Base-by-base conservation (phyloP, 92 coral and sea anemone species). In the Heteractis magnifica region DNA sequence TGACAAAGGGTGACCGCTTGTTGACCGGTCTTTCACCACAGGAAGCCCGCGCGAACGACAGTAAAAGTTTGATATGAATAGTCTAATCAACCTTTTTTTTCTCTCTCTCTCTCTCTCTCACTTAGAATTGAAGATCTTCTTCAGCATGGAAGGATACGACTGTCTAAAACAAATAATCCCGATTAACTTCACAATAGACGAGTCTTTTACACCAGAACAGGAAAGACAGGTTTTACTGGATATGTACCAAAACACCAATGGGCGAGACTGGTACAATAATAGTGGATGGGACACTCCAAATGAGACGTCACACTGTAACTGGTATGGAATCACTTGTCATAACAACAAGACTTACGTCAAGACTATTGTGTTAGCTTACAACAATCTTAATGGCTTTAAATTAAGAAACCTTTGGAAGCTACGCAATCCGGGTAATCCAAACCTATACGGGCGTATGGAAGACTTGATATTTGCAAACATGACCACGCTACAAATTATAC, bases 151-250 rank as follows among this genome's bases (percentile, higher is more conserved):
- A 8, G 65, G 65, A 15, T 58, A 58, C 15, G 65, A 58, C 15
- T 58, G 65, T 11, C 15, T 58, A 4, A 58, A 58, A 58, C 13
- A 58, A 14, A 58, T 58, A 10, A 8, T 4, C 13, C 15, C 65
- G 18, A 58, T 4, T n/a, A 58, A 58, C 65, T 72, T 86, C 34
- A 64, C 74, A 13, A 41, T 82, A 6, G 92, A 89, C 72, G 82
- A 65, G n/a, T 55, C 92, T 0, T 89, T 77, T 75, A 82, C 87
- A 34, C 87, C 90, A 48, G 77, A 49, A 41, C 73, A 82, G 48
- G 92, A 89, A 83, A 86, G 77, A 56, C 55, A 74, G 81, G 90
- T 89, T 26, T 59, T 89, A 18, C 70, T 82, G 13, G 90, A 89
- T 18, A 79, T 89, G n/a, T 89, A 89, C 87, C 18, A 52, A 12